Evolutionary conservation across 2,113 vertebrate genomes (phyloP).

Genomic region (Toxotes jaculatrix): DNA sequence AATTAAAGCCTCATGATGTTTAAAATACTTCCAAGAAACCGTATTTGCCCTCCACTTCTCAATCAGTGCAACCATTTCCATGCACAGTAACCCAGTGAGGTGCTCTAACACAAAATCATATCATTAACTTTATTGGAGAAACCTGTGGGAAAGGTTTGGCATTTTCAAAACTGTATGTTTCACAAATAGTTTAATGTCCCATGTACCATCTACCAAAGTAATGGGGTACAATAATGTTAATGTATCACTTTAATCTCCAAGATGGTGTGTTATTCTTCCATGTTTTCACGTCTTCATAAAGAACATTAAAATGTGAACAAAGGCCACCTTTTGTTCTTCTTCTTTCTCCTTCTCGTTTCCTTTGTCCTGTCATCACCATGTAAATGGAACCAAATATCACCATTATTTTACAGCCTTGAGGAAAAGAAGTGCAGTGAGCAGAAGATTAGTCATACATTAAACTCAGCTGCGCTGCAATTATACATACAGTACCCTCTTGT

Average conservation of each 20-base stretch:
- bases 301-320: background rate
- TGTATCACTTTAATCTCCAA: background rate
- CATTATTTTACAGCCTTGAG: slow-evolving; percentile 5
- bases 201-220: too few species aligned
- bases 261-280: background rate
- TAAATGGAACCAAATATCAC: slow-evolving; percentile 7
- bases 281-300: slow-evolving; percentile 1
- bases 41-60: background rate
- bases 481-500: slow-evolving; percentile 21
- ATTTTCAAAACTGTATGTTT: background rate
- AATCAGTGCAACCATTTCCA: background rate
- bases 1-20: too few species aligned
- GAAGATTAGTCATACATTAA: slow-evolving; percentile 21
- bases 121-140: background rate
- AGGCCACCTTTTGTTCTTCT: background rate
- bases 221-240: background rate
- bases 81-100: background rate
- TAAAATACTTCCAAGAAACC: too few species aligned
- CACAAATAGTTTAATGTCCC: background rate
- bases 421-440: background rate
- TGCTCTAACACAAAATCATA: background rate
- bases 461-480: slow-evolving; percentile 27
- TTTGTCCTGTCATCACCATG: background rate
- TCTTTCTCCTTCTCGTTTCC: background rate
- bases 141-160: background rate